phyloP scores from a whole-genome alignment of 2,113 vertebrate species.

The Trichechus manatus region DNA sequence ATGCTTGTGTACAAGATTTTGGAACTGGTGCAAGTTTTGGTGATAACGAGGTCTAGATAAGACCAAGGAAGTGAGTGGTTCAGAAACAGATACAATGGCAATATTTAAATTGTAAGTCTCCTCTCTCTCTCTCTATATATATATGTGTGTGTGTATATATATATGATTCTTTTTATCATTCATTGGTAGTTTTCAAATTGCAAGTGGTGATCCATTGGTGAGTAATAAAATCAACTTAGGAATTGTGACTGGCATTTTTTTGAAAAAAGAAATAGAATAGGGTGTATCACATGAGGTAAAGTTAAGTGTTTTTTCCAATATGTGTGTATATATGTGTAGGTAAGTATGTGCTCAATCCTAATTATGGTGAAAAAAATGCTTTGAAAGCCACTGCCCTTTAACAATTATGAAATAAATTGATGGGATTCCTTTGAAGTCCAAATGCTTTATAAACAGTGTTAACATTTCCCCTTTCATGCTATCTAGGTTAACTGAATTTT shows the following conservation, averaged over 20 bases:
- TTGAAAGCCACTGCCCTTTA: not conserved
- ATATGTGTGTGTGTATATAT: too few species aligned
- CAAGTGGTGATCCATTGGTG: slow-evolving; percentile 5
- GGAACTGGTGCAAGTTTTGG: not conserved
- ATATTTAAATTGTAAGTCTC: not conserved
- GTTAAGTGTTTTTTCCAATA: not conserved
- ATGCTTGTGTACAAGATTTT: not conserved
- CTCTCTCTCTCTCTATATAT: too few species aligned
- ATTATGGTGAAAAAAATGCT: not conserved
- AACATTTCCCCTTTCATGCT: not conserved
- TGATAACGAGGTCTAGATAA: slow-evolving; percentile 42
- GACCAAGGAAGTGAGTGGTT: slow-evolving; percentile 10
- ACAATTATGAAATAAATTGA: slow-evolving; percentile 29
- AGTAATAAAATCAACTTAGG: slow-evolving; percentile 37
- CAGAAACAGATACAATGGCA: slow-evolving; percentile 44
- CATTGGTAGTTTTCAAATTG: slow-evolving; percentile 47
- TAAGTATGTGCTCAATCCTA: not conserved
- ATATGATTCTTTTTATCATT: not conserved
- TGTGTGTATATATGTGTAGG: not conserved
- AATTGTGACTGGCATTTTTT: not conserved
- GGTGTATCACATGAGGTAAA: not conserved
- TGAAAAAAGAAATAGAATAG: slow-evolving; percentile 21
- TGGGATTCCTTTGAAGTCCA: not conserved
- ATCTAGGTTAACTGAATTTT: not conserved
- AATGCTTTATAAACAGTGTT: not conserved